phyloP scores from a whole-genome alignment of 2,113 vertebrate species.

The Eretmochelys imbricata region DNA sequence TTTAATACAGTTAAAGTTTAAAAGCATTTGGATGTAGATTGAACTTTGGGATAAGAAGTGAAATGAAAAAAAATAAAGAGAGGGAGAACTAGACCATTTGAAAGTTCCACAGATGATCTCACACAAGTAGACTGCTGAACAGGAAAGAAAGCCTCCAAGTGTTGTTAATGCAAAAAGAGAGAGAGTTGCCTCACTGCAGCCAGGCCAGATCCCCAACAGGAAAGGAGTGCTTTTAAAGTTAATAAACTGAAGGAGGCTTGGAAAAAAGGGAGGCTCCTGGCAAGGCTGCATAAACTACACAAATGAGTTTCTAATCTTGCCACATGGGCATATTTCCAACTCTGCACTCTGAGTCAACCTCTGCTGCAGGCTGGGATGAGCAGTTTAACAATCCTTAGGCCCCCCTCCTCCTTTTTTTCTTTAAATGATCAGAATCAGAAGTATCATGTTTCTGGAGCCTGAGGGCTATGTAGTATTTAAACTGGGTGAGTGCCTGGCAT shows the following conservation, averaged over 20 bases:
- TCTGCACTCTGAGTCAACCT: conserved; percentile 78
- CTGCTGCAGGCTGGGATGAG: conserved; percentile 85
- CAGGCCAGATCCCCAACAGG: conserved; percentile 74
- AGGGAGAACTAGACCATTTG: conserved; percentile 28
- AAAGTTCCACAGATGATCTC: conserved; percentile 83
- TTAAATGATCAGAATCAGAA: conserved; percentile 76
- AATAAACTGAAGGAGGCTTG: conserved; percentile 84
- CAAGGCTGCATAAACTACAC: conserved; percentile 79
- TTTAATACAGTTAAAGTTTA: conserved; percentile 79
- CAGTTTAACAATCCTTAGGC: conserved; percentile 78
- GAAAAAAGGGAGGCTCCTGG: conserved; percentile 82
- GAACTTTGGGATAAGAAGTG: conserved; percentile 69
- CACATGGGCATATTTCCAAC: conserved; percentile 76
- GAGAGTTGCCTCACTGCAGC: conserved; percentile 54
- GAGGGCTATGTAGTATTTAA: conserved; percentile 79
- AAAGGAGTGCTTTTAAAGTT: conserved; percentile 83
- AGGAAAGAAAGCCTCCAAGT: conserved; percentile 67
- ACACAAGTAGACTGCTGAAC: conserved; percentile 63
- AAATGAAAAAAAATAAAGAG: conserved; percentile 68
- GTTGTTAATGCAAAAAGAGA: conserved; percentile 51
- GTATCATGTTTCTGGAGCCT: conserved; percentile 82
- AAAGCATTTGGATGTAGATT: conserved; percentile 80
- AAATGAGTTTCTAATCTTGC: conserved; percentile 79
- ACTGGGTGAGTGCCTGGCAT: conserved; percentile 77
- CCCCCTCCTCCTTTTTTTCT: conserved; percentile 25